Evolutionary conservation across 1,140 invertebrate genomes (phyloP).

Genomic region (Tetranychus urticae): DNA sequence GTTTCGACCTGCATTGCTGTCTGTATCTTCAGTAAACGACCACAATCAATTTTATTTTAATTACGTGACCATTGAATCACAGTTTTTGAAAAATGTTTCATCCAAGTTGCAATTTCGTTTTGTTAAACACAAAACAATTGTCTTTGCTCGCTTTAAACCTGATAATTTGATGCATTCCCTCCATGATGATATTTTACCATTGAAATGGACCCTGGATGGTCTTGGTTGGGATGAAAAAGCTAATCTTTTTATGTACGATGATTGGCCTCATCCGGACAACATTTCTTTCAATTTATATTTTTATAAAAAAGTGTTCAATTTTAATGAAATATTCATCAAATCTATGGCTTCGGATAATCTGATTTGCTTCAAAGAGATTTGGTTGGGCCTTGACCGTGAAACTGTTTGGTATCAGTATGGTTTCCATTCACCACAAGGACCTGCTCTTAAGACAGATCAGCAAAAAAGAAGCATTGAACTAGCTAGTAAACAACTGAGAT

Average conservation of each 20-base stretch:
- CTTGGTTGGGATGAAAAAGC: constrained; percentile 10
- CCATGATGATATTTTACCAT: constrained; percentile 30
- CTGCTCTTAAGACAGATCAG: constrained; percentile 13
- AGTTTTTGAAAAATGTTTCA: not conserved
- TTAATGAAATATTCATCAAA: not conserved
- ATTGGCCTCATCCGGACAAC: not conserved
- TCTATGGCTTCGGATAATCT: not conserved
- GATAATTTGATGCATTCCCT: constrained; percentile 33
- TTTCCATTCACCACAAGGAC: constrained; percentile 23
- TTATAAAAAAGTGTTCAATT: not conserved
- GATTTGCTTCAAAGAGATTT: constrained; percentile 22
- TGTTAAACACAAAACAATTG: constrained; percentile 10
- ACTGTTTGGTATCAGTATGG: constrained; percentile 30
- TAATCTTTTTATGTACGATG: constrained; percentile 3
- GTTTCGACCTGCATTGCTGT: constrained; percentile 14
- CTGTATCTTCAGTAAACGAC: constrained; percentile 20
- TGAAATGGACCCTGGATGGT: constrained; percentile 21
- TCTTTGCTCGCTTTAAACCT: constrained; percentile 25
- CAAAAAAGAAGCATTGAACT: not conserved
- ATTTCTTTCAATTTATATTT: not conserved
- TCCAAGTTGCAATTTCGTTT: not conserved
- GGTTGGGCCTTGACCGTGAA: constrained; percentile 21
- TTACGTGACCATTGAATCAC: constrained; percentile 16
- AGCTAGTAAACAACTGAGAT: not conserved
- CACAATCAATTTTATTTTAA: constrained; percentile 19